Evolutionary conservation across 30 jellyfish, hydroid and myxozoan genomes (phyloP).

Genomic region (Euphysa ruthae): DNA sequence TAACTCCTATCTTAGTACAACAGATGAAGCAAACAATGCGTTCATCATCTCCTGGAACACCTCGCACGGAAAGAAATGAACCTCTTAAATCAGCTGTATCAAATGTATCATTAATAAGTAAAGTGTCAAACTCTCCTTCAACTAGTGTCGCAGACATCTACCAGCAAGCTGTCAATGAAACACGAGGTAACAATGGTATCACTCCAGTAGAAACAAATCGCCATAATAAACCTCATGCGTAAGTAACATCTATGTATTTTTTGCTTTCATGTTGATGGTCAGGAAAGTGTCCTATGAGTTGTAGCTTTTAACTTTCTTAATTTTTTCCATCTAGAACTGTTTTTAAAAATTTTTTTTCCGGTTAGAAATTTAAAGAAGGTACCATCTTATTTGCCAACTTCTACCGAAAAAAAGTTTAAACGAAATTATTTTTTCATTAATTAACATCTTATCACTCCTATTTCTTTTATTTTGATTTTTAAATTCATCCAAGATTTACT

Average conservation of each 20-base stretch:
- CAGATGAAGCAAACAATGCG: conserved; percentile 52
- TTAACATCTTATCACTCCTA: too few relatives aligned
- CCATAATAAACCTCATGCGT: background rate
- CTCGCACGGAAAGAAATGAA: conserved; percentile 62
- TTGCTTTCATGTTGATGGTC: too few relatives aligned
- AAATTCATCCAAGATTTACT: too few relatives aligned
- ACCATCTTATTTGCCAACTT: too few relatives aligned
- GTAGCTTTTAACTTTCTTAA: too few relatives aligned
- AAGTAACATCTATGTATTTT: background rate
- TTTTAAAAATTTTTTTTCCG: too few relatives aligned
- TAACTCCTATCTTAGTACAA: conserved; percentile 32
- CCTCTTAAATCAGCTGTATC: conserved; percentile 36
- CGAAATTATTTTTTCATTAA: too few relatives aligned
- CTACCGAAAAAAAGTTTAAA: too few relatives aligned
- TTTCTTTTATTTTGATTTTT: too few relatives aligned
- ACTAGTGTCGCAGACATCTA: conserved; percentile 74
- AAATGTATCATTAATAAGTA: conserved; percentile 9
- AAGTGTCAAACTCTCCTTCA: conserved; percentile 60
- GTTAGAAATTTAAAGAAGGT: too few relatives aligned
- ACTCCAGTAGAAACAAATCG: background rate
- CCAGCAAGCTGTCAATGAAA: conserved; percentile 32
- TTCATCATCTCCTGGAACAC: conserved; percentile 57
- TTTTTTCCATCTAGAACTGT: too few relatives aligned
- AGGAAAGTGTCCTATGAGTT: too few relatives aligned
- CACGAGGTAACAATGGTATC: conserved; percentile 23